These are phyloP conservation scores for Tipula lateralis DNA, from an alignment of 2,888 invertebrate genomes.

Conservation along the genomic window DNA sequence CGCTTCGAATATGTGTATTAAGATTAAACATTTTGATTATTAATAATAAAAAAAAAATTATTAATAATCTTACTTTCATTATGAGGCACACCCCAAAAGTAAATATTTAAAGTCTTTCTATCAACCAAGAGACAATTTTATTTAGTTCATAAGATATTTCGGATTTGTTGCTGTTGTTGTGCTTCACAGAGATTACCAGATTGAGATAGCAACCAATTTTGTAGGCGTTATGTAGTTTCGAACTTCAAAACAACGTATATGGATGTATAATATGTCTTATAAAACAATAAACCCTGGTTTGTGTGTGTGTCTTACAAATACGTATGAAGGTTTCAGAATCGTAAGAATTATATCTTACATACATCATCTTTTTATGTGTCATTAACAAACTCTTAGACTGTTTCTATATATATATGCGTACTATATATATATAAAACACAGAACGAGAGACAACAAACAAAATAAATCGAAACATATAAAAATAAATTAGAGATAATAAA, in stretches of 20 bases:
- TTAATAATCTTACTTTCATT: slow-evolving; percentile 11
- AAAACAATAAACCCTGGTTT: slow-evolving; percentile 2
- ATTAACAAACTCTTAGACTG: background rate
- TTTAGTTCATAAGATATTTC: background rate
- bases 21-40: background rate
- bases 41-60: background rate
- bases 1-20: background rate
- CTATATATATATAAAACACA: background rate
- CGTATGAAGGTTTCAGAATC: background rate
- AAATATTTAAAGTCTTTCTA: background rate
- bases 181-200: background rate
- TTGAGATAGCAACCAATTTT: slow-evolving; percentile 19
- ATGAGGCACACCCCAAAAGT: background rate
- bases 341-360: background rate
- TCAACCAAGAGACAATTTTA: background rate
- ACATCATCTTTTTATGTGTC: background rate
- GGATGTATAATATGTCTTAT: background rate
- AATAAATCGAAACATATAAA: background rate
- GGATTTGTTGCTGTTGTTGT: background rate
- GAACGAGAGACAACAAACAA: background rate
- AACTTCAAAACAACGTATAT: background rate
- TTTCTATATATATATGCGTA: background rate
- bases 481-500: slow-evolving; percentile 1
- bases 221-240: slow-evolving; percentile 1
- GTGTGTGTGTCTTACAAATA: background rate